These are phyloP conservation scores for Drosophila stalkeri DNA, from an alignment of 2,888 invertebrate species.

Conservation along the genomic window DNA sequence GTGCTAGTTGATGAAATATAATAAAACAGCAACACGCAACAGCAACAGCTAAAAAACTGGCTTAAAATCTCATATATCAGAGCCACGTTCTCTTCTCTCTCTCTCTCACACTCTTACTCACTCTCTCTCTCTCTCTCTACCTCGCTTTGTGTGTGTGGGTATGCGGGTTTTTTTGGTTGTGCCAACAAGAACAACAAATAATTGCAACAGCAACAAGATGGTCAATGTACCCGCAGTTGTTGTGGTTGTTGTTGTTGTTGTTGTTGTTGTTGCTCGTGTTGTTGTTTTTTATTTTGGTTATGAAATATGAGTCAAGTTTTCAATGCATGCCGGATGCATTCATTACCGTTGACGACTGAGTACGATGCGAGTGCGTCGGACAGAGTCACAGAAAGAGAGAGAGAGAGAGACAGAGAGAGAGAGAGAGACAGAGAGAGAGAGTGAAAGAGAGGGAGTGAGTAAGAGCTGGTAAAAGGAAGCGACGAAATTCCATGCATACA, in stretches of 20 bases:
- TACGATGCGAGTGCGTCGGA: conserved; percentile 14
- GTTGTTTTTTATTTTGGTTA: conserved; percentile 59
- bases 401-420: conserved; percentile 4
- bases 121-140: neutral
- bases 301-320: conserved; percentile 82
- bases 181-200: conserved; percentile 26
- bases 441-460: neutral
- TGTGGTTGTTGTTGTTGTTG: conserved; percentile 16
- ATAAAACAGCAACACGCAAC: conserved; percentile 47
- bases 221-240: conserved; percentile 68
- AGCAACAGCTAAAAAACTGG: conserved; percentile 63
- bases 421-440: neutral
- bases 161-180: conserved; percentile 12
- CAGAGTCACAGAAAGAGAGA: neutral
- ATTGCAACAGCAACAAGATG: conserved; percentile 70
- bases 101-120: neutral
- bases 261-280: conserved; percentile 4
- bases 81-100: conserved; percentile 10
- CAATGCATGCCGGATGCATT: conserved; percentile 82
- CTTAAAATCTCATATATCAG: conserved; percentile 62
- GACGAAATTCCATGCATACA: conserved; percentile 51
- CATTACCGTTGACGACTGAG: conserved; percentile 77
- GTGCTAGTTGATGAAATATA: conserved; percentile 67
- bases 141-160: neutral
- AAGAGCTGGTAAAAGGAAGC: conserved; percentile 15